Percentiles rank a stretch among this genome's conserved stretches.
phyloP scores from a whole-genome alignment of 2,888 invertebrate species.

The Nephrotoma flavescens region DNA sequence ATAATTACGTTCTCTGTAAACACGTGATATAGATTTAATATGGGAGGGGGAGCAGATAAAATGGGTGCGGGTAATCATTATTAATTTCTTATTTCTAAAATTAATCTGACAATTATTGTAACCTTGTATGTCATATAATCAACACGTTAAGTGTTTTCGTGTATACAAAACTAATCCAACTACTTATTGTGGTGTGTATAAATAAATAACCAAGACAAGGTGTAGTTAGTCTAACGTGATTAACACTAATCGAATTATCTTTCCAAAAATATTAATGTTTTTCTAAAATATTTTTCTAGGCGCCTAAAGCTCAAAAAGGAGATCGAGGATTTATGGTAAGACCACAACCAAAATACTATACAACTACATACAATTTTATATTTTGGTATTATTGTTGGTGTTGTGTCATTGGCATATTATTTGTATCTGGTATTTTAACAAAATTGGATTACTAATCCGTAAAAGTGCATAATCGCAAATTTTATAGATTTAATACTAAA shows the following conservation, averaged over 20 bases:
- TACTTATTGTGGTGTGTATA: neutral
- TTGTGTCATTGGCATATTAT: slow-evolving; percentile 2
- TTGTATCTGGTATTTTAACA: neutral
- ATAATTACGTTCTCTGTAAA: no score
- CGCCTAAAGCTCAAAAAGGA: slow-evolving; percentile 57
- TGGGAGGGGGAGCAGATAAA: no score
- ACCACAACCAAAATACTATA: slow-evolving; percentile 13
- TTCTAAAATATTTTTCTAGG: slow-evolving; percentile 37
- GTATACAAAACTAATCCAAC: neutral
- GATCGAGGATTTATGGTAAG: slow-evolving; percentile 63
- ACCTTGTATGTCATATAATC: no score
- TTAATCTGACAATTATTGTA: no score
- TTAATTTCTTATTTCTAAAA: no score
- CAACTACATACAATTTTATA: neutral
- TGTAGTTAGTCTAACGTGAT: neutral
- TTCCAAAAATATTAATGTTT: neutral
- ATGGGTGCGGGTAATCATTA: no score
- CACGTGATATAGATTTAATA: no score
- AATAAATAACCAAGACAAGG: neutral
- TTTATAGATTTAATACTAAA: neutral
- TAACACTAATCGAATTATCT: neutral
- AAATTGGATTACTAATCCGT: neutral
- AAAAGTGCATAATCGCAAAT: neutral
- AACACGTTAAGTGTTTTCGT: no score
- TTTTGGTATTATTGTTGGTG: neutral